Percentiles rank a stretch among this genome's conserved stretches.
Evolutionary conservation across 2,888 invertebrate genomes (phyloP).

Genomic region (Altica lythri): DNA sequence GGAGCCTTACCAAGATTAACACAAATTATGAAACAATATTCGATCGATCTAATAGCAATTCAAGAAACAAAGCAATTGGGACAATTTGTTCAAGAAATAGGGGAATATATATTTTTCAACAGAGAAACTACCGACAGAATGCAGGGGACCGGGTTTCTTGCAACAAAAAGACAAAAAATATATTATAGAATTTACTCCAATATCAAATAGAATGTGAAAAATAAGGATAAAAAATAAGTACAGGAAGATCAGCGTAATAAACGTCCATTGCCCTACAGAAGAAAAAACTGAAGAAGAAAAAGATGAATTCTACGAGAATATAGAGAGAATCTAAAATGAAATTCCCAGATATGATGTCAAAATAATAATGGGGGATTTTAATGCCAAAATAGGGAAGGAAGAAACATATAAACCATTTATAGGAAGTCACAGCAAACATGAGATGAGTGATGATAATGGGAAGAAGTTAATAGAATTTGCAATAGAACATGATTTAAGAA

Average conservation of each 20-base stretch:
- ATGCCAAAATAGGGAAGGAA: no score
- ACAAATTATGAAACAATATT: no score
- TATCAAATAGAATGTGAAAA: not conserved
- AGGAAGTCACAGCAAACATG: not conserved
- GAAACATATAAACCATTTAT: not conserved
- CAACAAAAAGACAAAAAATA: no score
- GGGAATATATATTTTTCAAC: no score
- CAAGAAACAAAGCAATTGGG: no score
- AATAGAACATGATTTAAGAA: not conserved
- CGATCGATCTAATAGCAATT: no score
- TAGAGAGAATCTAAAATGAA: not conserved
- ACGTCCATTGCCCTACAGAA: not conserved
- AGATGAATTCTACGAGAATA: not conserved
- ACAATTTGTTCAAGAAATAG: no score
- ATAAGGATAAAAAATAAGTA: not conserved
- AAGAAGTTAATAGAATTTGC: not conserved
- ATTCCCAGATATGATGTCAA: not conserved
- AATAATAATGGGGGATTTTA: no score
- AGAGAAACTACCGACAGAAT: no score
- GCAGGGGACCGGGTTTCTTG: no score
- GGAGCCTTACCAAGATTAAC: no score
- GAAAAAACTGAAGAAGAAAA: not conserved
- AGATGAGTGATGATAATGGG: not conserved
- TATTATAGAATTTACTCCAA: no score
- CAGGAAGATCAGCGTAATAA: not conserved